Evolutionary conservation across 1,140 invertebrate genomes (phyloP), one percentile per base, ranked within the genome.

Genomic region (Drosophila mayri): DNA sequence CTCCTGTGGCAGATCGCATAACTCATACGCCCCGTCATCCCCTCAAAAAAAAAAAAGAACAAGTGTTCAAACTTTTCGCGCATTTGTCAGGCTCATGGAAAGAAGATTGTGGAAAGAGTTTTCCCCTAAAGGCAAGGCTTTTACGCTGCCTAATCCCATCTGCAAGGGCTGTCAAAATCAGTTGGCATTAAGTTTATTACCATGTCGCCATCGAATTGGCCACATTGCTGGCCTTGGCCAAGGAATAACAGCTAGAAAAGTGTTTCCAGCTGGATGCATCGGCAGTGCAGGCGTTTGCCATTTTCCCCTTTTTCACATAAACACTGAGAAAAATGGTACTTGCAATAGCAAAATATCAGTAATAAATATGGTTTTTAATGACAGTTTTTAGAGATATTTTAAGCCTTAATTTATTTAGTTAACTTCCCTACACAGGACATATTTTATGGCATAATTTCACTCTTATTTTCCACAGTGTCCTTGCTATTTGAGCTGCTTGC

Each of bases 141-240:
- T 50, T 28, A 25, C 20, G 41, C 25, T 38, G 41, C 59, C 61
- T 58, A 49, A 57, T 41, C 40, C 62, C 40, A 35, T 35, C 57
- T 30, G 43, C 57, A 66, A 57, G 46, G 30, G 65, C 81, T 84
- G 76, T 85, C 81, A 63, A 72, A 77, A 76, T 73, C 81, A 85
- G 60, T 79, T 67, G 38, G 38, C 57, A 41, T 76, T 57, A 82
- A 81, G 74, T 74, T 74, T 72, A 72, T 71, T 59, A 72, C 66
- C 68, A 59, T 71, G 68, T 72, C 68, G 66, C 47, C 77, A 44
- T 57, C 47, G 38, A 61, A 75, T 63, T 80, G 63, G 62, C 76
- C 50, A 60, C 60, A 52, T 59, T 68, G 37, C 41, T 74, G 74
- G 46, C 74, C 79, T 79, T 65, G 80, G 32, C 20, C 52, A 44